Evolutionary conservation across 2,888 invertebrate species (phyloP), one percentile per base, ranked within the genome.

Genomic region (Agrypnus murinus): DNA sequence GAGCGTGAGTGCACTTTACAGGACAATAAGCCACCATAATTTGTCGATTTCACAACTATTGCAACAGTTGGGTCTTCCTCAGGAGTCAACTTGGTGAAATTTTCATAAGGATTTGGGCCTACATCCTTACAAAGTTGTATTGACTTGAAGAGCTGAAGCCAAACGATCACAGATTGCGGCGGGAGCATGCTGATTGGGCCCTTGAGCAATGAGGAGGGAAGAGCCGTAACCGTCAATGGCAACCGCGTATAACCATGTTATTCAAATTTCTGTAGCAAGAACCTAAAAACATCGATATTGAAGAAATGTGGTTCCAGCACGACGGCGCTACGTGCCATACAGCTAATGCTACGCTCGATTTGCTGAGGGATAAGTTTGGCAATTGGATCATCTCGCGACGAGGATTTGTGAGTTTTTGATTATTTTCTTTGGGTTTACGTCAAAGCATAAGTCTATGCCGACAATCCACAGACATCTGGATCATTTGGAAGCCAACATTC

Each of bases 81-180:
- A 65, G 45, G 55, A 53, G 46, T 55, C 65, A 62, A 70, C 65
- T 50, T 53, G 48, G 59, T 12, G 59, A 70, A 70, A 31, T 43
- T 50, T 65, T 50, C 50, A 12, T 55, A 36, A 66, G 38, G 48
- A 65, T 53, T 60, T 70, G 64, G 40, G 40, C 40, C 57, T 58
- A 32, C 50, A 69, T 64, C 67, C 60, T 31, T 59, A 66, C 31
- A 60, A 55, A 55, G 45, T 67, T 40, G 53, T 50, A 62, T 62
- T 62, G 17, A 67, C 57, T 40, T 36, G n/a, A 62, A 62, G 14
- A 31, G 48, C 43, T 43, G 43, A 43, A 43, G 43, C 43, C 43
- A n/a, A n/a, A n/a, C n/a, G n/a, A n/a, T n/a, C n/a, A n/a, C n/a
- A n/a, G n/a, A n/a, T n/a, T n/a, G n/a, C 43, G 58, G 9, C 40